Base-by-base conservation (phyloP, 2,797 vertebrate genomes). In the Gobio occitaniae region DNA sequence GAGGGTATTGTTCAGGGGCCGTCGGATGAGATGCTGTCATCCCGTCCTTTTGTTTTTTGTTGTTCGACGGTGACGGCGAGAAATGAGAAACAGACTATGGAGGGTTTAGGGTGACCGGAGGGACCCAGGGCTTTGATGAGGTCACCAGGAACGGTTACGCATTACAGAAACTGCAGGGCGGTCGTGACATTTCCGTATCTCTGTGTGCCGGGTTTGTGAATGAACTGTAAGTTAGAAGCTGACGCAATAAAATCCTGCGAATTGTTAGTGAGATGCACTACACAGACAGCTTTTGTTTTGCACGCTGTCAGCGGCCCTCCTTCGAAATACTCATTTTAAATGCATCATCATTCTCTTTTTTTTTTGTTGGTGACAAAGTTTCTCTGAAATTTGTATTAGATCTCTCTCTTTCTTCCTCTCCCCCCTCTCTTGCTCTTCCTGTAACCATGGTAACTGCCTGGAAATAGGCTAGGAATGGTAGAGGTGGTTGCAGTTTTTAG, bases 391-490 rank as follows among this genome's bases (percentile, higher is more conserved):
- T 86, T 89, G 86, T 89, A 90, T 92, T 90, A 90, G 91, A 94
- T 93, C 90, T 90, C 92, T 56, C 44, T 81, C 50, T 79, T 41
- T 72, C 63, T 66, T 68, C 36, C 38, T 77, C 50, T 29, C 75
- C 74, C 74, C 63, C 47, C 66, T 54, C 76, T 44, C 63, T 38
- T 83, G 66, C 90, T 93, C 89, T 90, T 88, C 85, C 89, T 88
- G 95, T 96, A 90, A 90, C 93, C 94, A 96, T 96, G 95, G 95
- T 93, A 96, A 96, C 95, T 93, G 93, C 90, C 89, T 93, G 94
- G 94, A 95, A 95, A 95, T 95, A 95, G 95, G 94, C 93, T 94
- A 93, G 90, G 89, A 82, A 84, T 91, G 89, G 93, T 90, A 84
- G 87, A 91, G 89, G 92, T 92, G 91, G 81, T 89, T 92, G 92